These are phyloP conservation scores for Tangara arthus DNA, from an alignment of 2,797 vertebrate species.

Conservation along the genomic window DNA sequence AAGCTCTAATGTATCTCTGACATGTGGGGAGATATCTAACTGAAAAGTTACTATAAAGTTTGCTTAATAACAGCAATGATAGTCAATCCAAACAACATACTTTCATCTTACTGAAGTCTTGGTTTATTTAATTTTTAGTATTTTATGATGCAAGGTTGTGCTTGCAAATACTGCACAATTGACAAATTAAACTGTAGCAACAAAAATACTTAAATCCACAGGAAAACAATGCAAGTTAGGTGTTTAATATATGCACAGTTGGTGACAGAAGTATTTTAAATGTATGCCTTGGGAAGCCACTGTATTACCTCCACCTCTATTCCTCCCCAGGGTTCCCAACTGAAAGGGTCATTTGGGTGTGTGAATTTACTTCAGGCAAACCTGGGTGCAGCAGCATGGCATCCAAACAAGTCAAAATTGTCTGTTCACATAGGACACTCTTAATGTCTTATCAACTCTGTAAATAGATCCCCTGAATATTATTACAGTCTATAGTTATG, in stretches of 20 bases:
- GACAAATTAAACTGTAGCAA: neutral
- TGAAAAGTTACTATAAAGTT: neutral
- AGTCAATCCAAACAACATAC: neutral
- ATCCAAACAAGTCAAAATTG: neutral
- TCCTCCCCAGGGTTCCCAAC: neutral
- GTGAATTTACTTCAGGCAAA: neutral
- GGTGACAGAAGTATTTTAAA: neutral
- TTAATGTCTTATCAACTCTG: neutral
- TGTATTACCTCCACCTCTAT: neutral
- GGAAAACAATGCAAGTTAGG: neutral
- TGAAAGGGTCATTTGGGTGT: neutral
- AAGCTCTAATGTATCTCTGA: neutral
- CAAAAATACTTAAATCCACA: neutral
- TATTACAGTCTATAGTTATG: neutral
- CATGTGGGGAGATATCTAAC: neutral
- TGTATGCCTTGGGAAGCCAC: neutral
- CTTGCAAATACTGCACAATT: neutral
- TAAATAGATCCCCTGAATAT: neutral
- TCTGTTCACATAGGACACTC: neutral
- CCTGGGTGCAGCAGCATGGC: neutral
- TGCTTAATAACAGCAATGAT: neutral
- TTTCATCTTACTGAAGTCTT: neutral
- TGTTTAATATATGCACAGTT: neutral
- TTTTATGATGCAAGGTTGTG: neutral
- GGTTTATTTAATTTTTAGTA: neutral